These are phyloP conservation scores for Eulemur coronatus DNA, from an alignment of 2,797 vertebrate species.

Conservation along the genomic window DNA sequence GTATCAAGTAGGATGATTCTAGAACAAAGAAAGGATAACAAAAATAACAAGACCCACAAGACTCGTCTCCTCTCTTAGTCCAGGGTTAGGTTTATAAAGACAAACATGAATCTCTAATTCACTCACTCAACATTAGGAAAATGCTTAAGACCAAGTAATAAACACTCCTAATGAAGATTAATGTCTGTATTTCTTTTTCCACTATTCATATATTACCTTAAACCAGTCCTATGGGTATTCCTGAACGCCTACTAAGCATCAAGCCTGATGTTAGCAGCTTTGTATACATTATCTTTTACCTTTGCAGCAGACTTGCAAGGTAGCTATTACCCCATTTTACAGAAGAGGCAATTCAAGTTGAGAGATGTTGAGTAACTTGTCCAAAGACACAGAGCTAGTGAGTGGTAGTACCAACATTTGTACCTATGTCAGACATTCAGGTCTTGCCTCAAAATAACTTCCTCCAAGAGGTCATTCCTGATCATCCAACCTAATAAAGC, in stretches of 20 bases:
- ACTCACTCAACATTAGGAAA: background rate
- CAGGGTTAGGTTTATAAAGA: background rate
- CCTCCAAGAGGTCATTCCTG: background rate
- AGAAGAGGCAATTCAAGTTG: background rate
- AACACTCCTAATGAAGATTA: background rate
- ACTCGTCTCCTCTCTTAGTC: background rate
- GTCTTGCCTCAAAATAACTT: constrained; percentile 3
- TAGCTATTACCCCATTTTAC: background rate
- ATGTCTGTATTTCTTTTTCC: background rate
- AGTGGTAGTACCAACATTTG: background rate
- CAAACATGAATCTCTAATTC: constrained; percentile 30
- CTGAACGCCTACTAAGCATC: background rate
- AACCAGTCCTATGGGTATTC: background rate
- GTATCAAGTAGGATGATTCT: background rate
- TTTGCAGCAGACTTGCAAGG: background rate
- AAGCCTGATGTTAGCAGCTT: background rate
- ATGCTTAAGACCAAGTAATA: constrained; percentile 3
- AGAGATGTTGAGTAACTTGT: background rate
- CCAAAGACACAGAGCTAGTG: background rate
- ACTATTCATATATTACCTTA: background rate
- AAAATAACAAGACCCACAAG: constrained; percentile 31
- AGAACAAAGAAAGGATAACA: background rate
- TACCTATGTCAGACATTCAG: background rate
- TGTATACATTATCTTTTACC: background rate
- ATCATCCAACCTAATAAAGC: background rate